Conservation (phyloP, 2,797 vertebrate genomes). For the Oreortyx pictus region DNA sequence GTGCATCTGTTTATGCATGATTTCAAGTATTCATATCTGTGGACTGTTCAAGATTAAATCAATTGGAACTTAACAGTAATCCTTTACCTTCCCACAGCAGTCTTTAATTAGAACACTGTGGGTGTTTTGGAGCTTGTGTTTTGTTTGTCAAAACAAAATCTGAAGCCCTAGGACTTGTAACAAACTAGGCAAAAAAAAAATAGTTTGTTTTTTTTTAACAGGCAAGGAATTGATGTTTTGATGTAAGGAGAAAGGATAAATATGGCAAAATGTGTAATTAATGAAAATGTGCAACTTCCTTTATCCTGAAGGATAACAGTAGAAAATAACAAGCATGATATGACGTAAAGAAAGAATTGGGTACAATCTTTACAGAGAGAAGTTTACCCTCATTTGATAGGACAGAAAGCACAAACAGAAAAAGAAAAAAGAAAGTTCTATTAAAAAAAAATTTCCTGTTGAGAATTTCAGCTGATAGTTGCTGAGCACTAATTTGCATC, state of each 20-base stretch:
- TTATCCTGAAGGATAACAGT: background rate
- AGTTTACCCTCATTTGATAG: background rate
- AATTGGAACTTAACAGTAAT: conserved; percentile 32
- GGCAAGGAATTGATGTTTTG: conserved; percentile 6
- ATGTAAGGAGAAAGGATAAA: background rate
- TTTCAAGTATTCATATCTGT: background rate
- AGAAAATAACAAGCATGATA: conserved; percentile 5
- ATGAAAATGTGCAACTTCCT: background rate
- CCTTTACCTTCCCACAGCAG: conserved; percentile 8
- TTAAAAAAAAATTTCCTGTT: background rate
- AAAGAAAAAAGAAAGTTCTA: background rate
- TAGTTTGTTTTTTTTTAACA: conserved; percentile 34
- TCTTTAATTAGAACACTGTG: conserved; percentile 41
- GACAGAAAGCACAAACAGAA: background rate
- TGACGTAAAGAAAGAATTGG: background rate
- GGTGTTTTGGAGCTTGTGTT: background rate
- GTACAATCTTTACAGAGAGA: background rate
- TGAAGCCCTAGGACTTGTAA: background rate
- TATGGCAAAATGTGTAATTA: conserved; percentile 5
- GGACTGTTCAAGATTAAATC: conserved; percentile 24
- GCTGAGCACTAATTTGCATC: background rate
- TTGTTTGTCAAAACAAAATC: conserved; percentile 1
- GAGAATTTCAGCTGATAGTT: background rate
- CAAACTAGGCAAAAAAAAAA: background rate
- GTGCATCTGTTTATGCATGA: background rate